phyloP scores from a whole-genome alignment of 1,140 invertebrate genomes.

The Heliothis virescens region DNA sequence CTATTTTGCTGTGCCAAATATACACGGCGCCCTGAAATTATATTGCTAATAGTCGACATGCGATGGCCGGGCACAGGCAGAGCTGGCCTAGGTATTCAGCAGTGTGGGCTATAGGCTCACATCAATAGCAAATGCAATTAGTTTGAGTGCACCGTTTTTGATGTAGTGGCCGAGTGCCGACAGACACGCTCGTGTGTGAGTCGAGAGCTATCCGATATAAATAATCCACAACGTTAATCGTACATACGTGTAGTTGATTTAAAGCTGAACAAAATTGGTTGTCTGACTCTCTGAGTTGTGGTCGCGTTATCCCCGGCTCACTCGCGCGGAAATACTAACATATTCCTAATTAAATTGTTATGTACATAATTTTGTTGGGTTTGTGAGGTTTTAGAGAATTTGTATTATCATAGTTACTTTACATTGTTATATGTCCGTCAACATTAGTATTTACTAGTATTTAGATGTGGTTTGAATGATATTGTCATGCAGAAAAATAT shows the following conservation, averaged over 20 bases:
- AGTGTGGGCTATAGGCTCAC: constrained; percentile 62
- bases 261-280: constrained; percentile 47
- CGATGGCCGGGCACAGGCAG: constrained; percentile 3
- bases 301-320: constrained; percentile 14
- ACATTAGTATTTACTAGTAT: too few relatives aligned
- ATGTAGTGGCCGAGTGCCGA: constrained; percentile 74
- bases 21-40: constrained; percentile 50
- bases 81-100: constrained; percentile 33
- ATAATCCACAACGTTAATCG: constrained; percentile 64
- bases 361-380: neutral
- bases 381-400: neutral
- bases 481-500: too few relatives aligned
- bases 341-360: constrained; percentile 17
- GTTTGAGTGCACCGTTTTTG: constrained; percentile 84
- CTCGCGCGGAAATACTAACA: neutral
- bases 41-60: constrained; percentile 56
- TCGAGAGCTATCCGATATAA: constrained; percentile 68
- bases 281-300: constrained; percentile 18
- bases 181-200: constrained; percentile 59
- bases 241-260: constrained; percentile 46
- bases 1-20: constrained; percentile 36
- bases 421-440: neutral
- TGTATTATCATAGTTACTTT: neutral
- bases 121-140: constrained; percentile 84
- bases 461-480: too few relatives aligned